phyloP scores from a whole-genome alignment of 2,113 vertebrate species.

The Prionailurus viverrinus region DNA sequence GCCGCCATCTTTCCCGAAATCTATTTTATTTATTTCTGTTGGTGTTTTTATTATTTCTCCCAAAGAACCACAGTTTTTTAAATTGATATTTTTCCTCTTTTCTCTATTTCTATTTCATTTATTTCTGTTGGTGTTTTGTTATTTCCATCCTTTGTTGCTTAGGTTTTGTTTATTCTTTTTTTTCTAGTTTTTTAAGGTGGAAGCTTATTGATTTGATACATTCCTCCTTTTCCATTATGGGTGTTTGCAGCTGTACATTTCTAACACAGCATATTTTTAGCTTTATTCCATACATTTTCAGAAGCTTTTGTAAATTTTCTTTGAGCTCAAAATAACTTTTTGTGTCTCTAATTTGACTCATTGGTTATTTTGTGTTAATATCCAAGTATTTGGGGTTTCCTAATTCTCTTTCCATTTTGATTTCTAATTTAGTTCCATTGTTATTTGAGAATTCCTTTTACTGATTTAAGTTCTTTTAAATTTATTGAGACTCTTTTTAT shows the following conservation, averaged over 20 bases:
- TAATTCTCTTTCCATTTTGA: background rate
- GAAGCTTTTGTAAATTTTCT: background rate
- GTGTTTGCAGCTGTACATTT: background rate
- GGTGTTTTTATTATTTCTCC: background rate
- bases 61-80: background rate
- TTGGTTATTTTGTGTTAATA: background rate
- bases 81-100: background rate
- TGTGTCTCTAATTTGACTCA: background rate
- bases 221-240: background rate
- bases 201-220: background rate
- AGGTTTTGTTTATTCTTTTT: background rate
- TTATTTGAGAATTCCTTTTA: background rate
- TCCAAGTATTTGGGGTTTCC: background rate
- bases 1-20: too few species aligned
- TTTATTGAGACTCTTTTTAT: background rate
- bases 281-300: background rate
- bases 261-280: background rate
- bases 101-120: background rate
- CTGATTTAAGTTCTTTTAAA: background rate
- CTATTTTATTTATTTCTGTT: too few species aligned
- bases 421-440: background rate
- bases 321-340: background rate
- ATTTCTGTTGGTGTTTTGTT: background rate
- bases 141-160: background rate
- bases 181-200: background rate